Conservation (phyloP, 2,797 vertebrate species). For the Lacerta agilis region DNA sequence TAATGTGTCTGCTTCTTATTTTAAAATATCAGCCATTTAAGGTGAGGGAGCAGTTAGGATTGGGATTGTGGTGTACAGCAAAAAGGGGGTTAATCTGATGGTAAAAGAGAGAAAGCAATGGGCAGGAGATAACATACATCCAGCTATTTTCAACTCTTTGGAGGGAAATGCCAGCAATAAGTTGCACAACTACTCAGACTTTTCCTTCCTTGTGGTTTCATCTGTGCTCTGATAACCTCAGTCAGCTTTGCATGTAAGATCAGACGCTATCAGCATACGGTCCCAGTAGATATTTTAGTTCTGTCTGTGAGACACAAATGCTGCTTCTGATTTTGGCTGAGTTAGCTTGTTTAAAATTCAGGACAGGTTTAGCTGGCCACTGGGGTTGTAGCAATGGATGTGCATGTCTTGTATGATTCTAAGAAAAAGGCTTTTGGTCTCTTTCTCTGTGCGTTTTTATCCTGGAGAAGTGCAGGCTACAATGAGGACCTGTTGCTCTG, state of each 20-base stretch:
- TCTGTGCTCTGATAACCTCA: slow-evolving; percentile 13
- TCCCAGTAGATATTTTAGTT: slow-evolving; percentile 5
- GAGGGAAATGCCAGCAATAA: too few relatives aligned
- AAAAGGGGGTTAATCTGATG: background rate
- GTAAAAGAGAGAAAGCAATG: background rate
- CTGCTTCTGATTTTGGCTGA: slow-evolving; percentile 32
- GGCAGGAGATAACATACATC: background rate
- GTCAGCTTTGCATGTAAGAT: background rate
- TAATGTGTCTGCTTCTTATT: too few relatives aligned
- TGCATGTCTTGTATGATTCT: slow-evolving; percentile 34
- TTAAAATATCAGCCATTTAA: too few relatives aligned
- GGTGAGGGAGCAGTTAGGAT: too few relatives aligned
- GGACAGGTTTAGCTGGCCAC: slow-evolving; percentile 28
- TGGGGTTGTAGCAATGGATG: slow-evolving; percentile 44
- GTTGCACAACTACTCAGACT: background rate
- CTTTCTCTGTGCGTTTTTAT: background rate
- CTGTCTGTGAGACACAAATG: background rate
- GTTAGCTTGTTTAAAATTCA: slow-evolving; percentile 57
- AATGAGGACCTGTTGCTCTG: slow-evolving; percentile 40
- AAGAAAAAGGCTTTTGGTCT: slow-evolving; percentile 16
- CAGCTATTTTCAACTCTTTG: background rate
- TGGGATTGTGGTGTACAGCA: too few relatives aligned
- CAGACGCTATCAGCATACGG: background rate
- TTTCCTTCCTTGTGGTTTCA: slow-evolving; percentile 21
- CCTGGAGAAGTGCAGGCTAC: slow-evolving; percentile 21